Evolutionary conservation across 2,888 invertebrate species (phyloP).

Genomic region (Plebejus anna): DNA sequence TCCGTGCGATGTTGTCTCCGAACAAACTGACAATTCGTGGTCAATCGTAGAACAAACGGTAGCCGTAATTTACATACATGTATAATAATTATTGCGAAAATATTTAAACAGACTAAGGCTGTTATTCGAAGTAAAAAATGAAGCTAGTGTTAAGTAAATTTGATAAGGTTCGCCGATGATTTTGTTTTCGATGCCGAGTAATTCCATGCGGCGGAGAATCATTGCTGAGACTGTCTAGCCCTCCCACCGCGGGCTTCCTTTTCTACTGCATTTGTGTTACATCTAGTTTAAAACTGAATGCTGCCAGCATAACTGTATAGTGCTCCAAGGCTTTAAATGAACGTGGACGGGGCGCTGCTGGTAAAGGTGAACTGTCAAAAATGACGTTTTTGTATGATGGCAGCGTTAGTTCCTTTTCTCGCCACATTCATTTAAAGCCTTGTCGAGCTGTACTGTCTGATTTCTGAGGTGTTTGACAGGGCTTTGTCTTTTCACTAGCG

Average conservation of each 20-base stretch:
- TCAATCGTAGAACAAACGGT: constrained; percentile 11
- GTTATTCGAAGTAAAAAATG: constrained; percentile 26
- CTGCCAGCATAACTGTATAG: not conserved
- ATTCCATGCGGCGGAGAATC: constrained; percentile 29
- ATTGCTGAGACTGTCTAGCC: constrained; percentile 49
- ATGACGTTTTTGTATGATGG: no score
- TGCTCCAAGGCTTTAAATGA: no score
- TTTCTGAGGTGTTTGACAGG: no score
- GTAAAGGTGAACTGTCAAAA: no score
- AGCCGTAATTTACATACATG: constrained; percentile 19
- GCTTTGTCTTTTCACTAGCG: no score
- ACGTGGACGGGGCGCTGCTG: no score
- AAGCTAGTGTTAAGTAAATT: constrained; percentile 27
- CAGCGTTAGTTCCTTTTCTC: no score
- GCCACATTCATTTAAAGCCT: no score
- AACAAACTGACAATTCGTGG: constrained; percentile 4
- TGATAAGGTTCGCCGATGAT: constrained; percentile 6
- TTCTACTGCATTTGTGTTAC: constrained; percentile 31
- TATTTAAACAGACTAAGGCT: constrained; percentile 29
- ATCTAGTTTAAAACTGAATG: not conserved
- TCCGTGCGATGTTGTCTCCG: not conserved
- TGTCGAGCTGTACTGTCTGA: no score
- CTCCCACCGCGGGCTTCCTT: constrained; percentile 43
- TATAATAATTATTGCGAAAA: constrained; percentile 20
- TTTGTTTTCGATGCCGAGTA: constrained; percentile 3